Evolutionary conservation across 2,888 invertebrate species (phyloP), one percentile per base, ranked within the genome.

Genomic region (Aproaerema taeniolella): DNA sequence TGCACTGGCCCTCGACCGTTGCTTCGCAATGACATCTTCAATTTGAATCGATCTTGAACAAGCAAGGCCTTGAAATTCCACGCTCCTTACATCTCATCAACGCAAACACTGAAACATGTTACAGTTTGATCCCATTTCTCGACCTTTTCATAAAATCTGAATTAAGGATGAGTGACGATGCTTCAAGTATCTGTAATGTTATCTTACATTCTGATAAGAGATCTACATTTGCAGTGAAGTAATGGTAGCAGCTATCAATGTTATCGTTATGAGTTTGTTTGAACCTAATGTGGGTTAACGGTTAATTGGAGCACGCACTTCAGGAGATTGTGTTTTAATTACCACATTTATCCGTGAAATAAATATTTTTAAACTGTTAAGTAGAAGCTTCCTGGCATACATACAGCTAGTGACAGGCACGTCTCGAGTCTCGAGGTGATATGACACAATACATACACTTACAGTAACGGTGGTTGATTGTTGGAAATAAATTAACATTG

Each of bases 271-370:
- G 45, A 62, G 62, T 61, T 63, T 61, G 61, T 67, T 57, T 65
- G 63, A 62, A 60, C 55, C 59, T 60, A 59, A 77, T 70, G 58
- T 79, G 65, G 76, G 78, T 75, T 74, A 77, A 69, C 67, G 57
- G 66, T 64, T 72, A 80, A 78, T 71, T 68, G 61, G 81, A 79
- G 73, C 76, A 69, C 72, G 70, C 64, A 66, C 63, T 63, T 58
- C 46, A 53, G 48, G 50, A 36, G 46, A 62, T 57, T 62, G 55
- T 58, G 58, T 58, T 55, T 53, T 63, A 66, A 69, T 68, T 64
- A 52, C 45, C 46, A 35, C 37, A 45, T 30, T 37, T 20, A 10
- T 30, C 13, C 29, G 30, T 28, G 28, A 17, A 17, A 2, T 31
- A 12, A 38, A 38, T 25, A 43, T 4, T 50, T 47, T 47, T 42